Evolutionary conservation across 1,140 invertebrate species (phyloP), one percentile per base, ranked within the genome.

Genomic region (Leucophenga varia): DNA sequence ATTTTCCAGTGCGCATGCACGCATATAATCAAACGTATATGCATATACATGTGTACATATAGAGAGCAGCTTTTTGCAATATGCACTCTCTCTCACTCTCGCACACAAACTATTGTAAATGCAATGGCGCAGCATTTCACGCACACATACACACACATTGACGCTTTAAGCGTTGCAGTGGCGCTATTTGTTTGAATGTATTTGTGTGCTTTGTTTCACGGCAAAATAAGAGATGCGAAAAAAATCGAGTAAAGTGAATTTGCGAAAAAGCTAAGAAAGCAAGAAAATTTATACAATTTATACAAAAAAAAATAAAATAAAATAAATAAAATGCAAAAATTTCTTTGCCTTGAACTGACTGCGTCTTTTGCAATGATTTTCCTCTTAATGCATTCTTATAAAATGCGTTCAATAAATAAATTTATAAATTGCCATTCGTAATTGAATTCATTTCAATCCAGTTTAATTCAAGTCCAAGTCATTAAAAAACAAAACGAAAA

Each of bases 1-100:
- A 30, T 41, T 43, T 59, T 59, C n/a, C 63, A 65, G 32, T 65
- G 63, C 63, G 63, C 63, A 65, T 63, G 63, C 59, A 65, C 63
- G 55, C 59, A 54, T 47, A 64, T 34, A 56, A n/a, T n/a, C n/a
- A n/a, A n/a, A 65, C 63, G 55, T 59, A 54, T 47, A 64, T 34
- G 53, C 52, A 30, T 31, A 63, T 30, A 55, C 44, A 19, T 14
- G n/a, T n/a, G n/a, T n/a, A n/a, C n/a, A n/a, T n/a, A n/a, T n/a
- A n/a, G n/a, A 30, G 12, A 30, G 25, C n/a, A 8, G 25, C 25
- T 8, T 30, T 30, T 7, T 43, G 49, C 49, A 49, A 18, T 32
- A 12, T 8, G 37, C 31, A 10, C 30, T 36, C 14, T 20, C 41
- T 16, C 30, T 43, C 35, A 47, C 42, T 21, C 25, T 12, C 18